Conservation (phyloP, 1,140 invertebrate genomes). For the Colletes latitarsis region DNA sequence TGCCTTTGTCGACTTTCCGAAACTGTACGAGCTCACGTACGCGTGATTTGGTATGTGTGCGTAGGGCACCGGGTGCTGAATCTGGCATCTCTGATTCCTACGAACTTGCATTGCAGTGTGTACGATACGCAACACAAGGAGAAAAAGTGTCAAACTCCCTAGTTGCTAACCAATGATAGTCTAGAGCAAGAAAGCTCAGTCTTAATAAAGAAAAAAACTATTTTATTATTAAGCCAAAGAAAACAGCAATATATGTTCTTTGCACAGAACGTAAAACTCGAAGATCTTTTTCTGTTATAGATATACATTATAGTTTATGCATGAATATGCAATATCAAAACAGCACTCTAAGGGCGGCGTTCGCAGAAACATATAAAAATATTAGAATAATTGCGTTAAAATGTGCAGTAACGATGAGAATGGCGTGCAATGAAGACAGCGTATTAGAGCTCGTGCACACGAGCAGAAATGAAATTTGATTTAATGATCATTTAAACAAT, state of each 20-base stretch:
- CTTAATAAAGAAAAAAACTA: too few species aligned
- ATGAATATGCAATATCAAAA: constrained; percentile 49
- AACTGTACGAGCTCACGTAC: too few species aligned
- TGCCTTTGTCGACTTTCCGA: too few species aligned
- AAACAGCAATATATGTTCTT: neutral
- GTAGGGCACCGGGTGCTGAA: too few species aligned
- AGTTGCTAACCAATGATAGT: too few species aligned
- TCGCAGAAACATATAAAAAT: constrained; percentile 15
- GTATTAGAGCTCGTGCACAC: constrained; percentile 23
- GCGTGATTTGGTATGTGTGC: too few species aligned
- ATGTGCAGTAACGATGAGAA: constrained; percentile 51
- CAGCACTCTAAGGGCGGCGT: constrained; percentile 19
- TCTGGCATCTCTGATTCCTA: too few species aligned
- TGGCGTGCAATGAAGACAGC: constrained; percentile 15
- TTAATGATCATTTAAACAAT: constrained; percentile 21
- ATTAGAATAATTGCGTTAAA: constrained; percentile 36
- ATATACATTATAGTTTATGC: constrained; percentile 23
- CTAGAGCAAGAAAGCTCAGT: too few species aligned
- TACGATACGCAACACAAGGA: too few species aligned
- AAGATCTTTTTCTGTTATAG: neutral
- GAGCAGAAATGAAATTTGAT: constrained; percentile 22
- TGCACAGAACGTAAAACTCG: constrained; percentile 6
- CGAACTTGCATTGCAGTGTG: too few species aligned
- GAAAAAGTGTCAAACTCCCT: too few species aligned
- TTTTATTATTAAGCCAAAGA: too few species aligned